A percentile compares a stretch with the other conserved stretches of the same genome.
These are phyloP conservation scores for Lomographa bimaculata DNA, from an alignment of 2,888 invertebrate species.

Conservation along the genomic window DNA sequence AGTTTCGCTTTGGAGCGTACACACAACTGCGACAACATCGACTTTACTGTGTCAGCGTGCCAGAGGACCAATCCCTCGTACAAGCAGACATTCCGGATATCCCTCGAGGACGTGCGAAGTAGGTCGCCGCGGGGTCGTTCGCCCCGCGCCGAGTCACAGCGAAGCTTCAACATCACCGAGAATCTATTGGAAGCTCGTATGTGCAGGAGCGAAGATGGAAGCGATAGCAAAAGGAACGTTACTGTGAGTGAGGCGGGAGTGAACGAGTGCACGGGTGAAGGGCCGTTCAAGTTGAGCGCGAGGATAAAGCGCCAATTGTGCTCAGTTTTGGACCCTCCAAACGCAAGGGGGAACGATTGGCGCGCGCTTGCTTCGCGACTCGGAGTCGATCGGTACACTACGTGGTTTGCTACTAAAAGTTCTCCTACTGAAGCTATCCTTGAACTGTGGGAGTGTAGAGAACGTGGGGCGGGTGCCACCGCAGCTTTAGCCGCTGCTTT, in stretches of 20 bases:
- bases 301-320: conserved; percentile 81
- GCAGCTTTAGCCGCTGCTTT: conserved; percentile 86
- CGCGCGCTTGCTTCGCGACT: conserved; percentile 96
- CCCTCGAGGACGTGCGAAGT: conserved; percentile 70
- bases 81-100: conserved; percentile 78
- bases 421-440: conserved; percentile 98
- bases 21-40: conserved; percentile 81
- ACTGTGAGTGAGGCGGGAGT: conserved; percentile 85
- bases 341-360: conserved; percentile 97
- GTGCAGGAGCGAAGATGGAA: conserved; percentile 74
- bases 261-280: conserved; percentile 84
- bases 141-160: conserved; percentile 73
- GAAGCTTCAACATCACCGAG: conserved; percentile 77
- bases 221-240: conserved; percentile 78
- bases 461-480: conserved; percentile 91
- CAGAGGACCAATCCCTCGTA: conserved; percentile 78
- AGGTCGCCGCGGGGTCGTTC: conserved; percentile 75
- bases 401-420: conserved; percentile 98
- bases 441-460: conserved; percentile 97
- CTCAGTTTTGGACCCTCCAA: conserved; percentile 94
- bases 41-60: conserved; percentile 73
- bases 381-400: conserved; percentile 97
- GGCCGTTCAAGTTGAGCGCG: conserved; percentile 84
- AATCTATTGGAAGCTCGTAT: conserved; percentile 74
- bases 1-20: conserved; percentile 92